phyloP scores from a whole-genome alignment of 2,113 vertebrate genomes.

The Notarius lentiginosus region DNA sequence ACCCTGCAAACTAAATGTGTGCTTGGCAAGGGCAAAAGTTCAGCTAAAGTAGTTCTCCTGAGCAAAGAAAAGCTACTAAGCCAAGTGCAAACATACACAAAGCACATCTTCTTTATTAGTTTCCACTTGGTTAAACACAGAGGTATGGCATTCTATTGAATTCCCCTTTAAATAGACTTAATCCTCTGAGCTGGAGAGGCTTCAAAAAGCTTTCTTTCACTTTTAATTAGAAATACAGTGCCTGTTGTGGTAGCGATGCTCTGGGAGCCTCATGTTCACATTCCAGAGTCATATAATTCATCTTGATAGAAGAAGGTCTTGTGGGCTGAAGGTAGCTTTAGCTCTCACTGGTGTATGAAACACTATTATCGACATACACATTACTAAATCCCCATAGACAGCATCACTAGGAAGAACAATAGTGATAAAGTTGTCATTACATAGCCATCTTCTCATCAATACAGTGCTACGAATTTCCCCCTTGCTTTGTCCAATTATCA shows the following conservation, averaged over 20 bases:
- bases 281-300: slow-evolving; percentile 63
- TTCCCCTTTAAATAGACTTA: slow-evolving; percentile 68
- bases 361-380: slow-evolving; percentile 45
- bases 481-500: not conserved
- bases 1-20: slow-evolving; percentile 25
- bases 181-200: slow-evolving; percentile 61
- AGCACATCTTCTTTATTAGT: slow-evolving; percentile 59
- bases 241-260: slow-evolving; percentile 66
- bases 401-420: slow-evolving; percentile 16
- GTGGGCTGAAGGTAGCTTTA: slow-evolving; percentile 36
- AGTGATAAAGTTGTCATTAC: slow-evolving; percentile 28
- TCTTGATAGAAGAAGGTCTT: slow-evolving; percentile 44
- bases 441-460: slow-evolving; percentile 10
- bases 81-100: slow-evolving; percentile 55
- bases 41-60: slow-evolving; percentile 35
- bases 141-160: slow-evolving; percentile 66
- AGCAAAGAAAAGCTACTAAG: slow-evolving; percentile 47
- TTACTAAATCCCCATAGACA: slow-evolving; percentile 16
- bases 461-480: not conserved
- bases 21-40: slow-evolving; percentile 47
- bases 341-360: slow-evolving; percentile 31
- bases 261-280: slow-evolving; percentile 66
- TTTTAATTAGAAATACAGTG: slow-evolving; percentile 76
- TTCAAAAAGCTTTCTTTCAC: slow-evolving; percentile 65
- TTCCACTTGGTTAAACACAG: slow-evolving; percentile 52